Evolutionary conservation across 2,888 invertebrate genomes (phyloP), one percentile per base, ranked within the genome.

Genomic region (Mythimna lalbum): DNA sequence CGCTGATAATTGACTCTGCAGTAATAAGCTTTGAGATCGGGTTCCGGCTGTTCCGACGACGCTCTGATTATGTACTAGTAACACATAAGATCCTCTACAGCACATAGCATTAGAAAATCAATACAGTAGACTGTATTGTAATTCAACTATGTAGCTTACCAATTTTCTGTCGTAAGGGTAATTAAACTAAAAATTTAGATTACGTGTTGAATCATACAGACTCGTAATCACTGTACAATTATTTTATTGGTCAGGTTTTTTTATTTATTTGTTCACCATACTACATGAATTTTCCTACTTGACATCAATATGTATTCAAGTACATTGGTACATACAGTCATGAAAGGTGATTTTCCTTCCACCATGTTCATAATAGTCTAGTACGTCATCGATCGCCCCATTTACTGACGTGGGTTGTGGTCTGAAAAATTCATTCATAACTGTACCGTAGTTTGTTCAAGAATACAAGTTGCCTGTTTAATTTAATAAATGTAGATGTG

Each of bases 21-120:
- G 73, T 68, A 76, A 63, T 67, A 76, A 61, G 71, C 72, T 75
- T 59, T 62, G 63, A 75, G 71, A 77, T 82, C 76, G 67, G 52
- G 67, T 79, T 84, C 57, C 64, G 70, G 59, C 65, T 68, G 66
- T 68, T 52, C 64, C 52, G 47, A 68, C 65, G 63, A 60, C 31
- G 55, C 31, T 65, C 39, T 57, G 55, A 69, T 63, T 73, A 63
- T 79, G 9, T 67, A 80, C 61, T 61, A 63, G 33, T 56, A 43
- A 53, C 61, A 66, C 36, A 78, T 75, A 60, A 31, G 43, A 61
- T 36, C 36, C 9, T 55, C 10, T 56, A 43, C 50, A 61, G 19
- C 6, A 63, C 39, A 73, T 73, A 61, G 19, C 53, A 43, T 33
- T 43, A 36, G 56, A 56, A 47, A 57, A 76, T 76, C 61, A 69